A percentile compares a stretch with the other conserved stretches of the same genome.
Evolutionary conservation across 2,888 invertebrate species (phyloP).

Genomic region (Cosmia pyralina): DNA sequence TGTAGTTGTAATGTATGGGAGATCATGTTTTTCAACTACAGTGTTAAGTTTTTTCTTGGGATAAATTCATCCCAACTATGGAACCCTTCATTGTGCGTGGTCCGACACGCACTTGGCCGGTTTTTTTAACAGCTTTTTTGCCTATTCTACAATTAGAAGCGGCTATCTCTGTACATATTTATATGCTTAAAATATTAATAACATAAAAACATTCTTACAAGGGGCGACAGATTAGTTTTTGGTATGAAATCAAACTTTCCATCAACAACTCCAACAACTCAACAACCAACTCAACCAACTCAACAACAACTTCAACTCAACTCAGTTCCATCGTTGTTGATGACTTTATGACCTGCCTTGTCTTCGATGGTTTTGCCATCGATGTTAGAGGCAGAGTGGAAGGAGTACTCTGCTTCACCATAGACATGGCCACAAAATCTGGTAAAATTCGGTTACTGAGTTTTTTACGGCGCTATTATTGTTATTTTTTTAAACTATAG

Average conservation of each 20-base stretch:
- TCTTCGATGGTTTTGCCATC: slow-evolving; percentile 91
- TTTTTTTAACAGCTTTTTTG: too few relatives aligned
- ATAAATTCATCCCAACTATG: too few relatives aligned
- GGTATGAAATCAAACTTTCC: slow-evolving; percentile 85
- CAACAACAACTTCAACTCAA: too few relatives aligned
- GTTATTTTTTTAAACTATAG: not conserved
- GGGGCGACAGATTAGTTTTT: not conserved
- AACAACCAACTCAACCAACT: too few relatives aligned
- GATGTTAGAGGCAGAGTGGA: slow-evolving; percentile 88
- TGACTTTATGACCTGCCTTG: slow-evolving; percentile 91
- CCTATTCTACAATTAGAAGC: not conserved
- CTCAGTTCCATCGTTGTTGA: slow-evolving; percentile 94
- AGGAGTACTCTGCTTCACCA: slow-evolving; percentile 92
- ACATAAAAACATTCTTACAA: slow-evolving; percentile 19
- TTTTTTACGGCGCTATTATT: not conserved
- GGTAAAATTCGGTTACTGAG: too few relatives aligned
- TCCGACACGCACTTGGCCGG: too few relatives aligned
- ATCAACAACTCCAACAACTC: too few relatives aligned
- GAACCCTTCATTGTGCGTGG: too few relatives aligned
- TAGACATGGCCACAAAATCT: slow-evolving; percentile 75
- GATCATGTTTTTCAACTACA: too few relatives aligned
- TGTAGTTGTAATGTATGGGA: too few relatives aligned
- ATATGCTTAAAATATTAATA: not conserved
- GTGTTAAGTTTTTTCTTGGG: too few relatives aligned
- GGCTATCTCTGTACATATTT: not conserved